Base-by-base conservation (phyloP, 1,140 invertebrate genomes). In the Polypedilum pembai region DNA sequence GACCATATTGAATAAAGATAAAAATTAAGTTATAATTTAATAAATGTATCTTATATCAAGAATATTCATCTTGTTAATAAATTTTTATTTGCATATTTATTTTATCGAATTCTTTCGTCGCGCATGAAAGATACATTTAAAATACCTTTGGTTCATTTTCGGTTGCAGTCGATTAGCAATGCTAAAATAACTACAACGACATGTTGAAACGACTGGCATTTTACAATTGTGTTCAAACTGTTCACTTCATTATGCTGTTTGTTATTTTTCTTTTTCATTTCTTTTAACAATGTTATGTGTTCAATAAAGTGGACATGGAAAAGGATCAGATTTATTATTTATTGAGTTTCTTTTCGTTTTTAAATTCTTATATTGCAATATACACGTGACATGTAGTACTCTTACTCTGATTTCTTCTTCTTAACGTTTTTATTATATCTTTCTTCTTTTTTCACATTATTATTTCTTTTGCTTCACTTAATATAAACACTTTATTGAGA, bases 241-340 rank as follows among this genome's bases (percentile, higher is more conserved):
- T 56, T 56, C 45, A 56, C 45, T 56, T 56, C 45, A 56, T 56
- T 56, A 56, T 56, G n/a, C 45, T 56, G 45, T 56, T 56, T 56
- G 45, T 56, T 56, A 12, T n/a, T 56, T n/a, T 56, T 56, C n/a
- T 15, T 15, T 3, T 45, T 45, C 8, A 4, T 15, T 56, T 12
- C 7, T 12, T 12, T n/a, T n/a, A 56, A 56, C 45, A 15, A 12
- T 56, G 45, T 56, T 56, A 56, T 56, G 45, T 56, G n/a, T 56
- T 56, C 45, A 56, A 56, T 56, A 69, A 69, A 69, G 65, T 69
- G 65, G 65, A 69, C 65, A 69, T 69, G 65, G 20, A 69, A 69
- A 69, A 18, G 65, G 65, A 69, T 69, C 65, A 69, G 65, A 69
- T 69, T 69, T 69, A 69, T 69, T 69, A 69, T 69, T 69, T 69